Percentiles rank a stretch among this genome's conserved stretches.
Evolutionary conservation across 2,888 invertebrate species (phyloP).

Genomic region (Brachyopa scutellaris): DNA sequence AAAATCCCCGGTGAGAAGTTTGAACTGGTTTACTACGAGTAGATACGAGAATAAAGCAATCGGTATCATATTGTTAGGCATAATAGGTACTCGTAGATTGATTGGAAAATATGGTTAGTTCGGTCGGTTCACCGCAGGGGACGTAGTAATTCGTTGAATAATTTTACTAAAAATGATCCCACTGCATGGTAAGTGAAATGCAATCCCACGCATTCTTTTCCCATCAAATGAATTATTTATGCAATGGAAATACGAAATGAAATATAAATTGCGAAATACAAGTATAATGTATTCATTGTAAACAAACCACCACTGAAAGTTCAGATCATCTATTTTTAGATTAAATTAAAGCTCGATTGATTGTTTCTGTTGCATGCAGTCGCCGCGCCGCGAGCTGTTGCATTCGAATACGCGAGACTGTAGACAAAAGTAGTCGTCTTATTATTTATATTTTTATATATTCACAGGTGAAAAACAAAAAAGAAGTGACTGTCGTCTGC

Average conservation of each 20-base stretch:
- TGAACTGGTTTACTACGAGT: not conserved
- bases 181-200: constrained; percentile 19
- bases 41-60: too few relatives aligned
- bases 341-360: constrained; percentile 26
- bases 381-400: too few relatives aligned
- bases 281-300: not conserved
- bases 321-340: constrained; percentile 47
- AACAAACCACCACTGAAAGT: constrained; percentile 32
- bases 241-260: constrained; percentile 15
- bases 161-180: constrained; percentile 11
- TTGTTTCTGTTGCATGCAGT: constrained; percentile 9
- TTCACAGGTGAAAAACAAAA: not conserved
- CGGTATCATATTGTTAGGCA: not conserved
- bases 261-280: constrained; percentile 22
- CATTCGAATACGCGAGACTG: not conserved
- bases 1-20: not conserved
- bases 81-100: too few relatives aligned
- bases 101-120: not conserved
- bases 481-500: not conserved
- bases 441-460: not conserved
- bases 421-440: not conserved
- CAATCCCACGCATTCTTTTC: constrained; percentile 22
- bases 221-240: constrained; percentile 28
- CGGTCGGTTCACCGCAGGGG: too few relatives aligned
- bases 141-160: too few relatives aligned